phyloP scores from a whole-genome alignment of 2,888 invertebrate genomes.

The Asteroscopus sphinx region DNA sequence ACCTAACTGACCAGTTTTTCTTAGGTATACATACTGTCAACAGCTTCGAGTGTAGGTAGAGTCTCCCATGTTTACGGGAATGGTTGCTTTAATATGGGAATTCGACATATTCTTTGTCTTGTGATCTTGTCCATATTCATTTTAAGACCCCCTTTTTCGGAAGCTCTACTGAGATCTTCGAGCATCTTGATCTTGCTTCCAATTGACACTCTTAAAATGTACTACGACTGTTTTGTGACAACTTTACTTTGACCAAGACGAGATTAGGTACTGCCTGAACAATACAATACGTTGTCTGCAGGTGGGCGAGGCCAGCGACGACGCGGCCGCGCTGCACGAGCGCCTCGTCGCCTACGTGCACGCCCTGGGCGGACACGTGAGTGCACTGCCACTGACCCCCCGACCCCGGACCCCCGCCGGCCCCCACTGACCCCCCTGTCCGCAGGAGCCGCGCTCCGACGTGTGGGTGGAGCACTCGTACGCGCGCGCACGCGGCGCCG shows the following conservation, averaged over 20 bases:
- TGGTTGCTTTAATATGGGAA: no score
- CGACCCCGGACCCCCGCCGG: no score
- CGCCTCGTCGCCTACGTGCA: conserved; percentile 78
- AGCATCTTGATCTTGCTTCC: background rate
- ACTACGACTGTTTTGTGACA: no score
- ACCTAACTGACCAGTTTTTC: background rate
- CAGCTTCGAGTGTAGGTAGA: no score
- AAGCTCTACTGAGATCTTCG: background rate
- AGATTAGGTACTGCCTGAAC: background rate
- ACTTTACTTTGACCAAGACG: no score
- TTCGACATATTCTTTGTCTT: no score
- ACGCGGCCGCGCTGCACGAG: conserved; percentile 67
- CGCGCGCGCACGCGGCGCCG: conserved; percentile 67
- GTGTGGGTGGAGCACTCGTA: conserved; percentile 85
- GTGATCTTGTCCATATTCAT: no score
- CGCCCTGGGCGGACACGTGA: conserved; percentile 67
- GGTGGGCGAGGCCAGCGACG: conserved; percentile 16
- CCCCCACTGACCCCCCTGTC: background rate
- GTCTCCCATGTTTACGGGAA: no score
- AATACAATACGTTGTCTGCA: conserved; percentile 7
- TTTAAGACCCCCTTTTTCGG: no score
- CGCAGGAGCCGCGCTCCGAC: conserved; percentile 64
- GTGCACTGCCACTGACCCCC: conserved; percentile 47
- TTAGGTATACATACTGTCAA: no score
- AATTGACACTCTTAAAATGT: no score